Conservation (phyloP, 2,113 vertebrate genomes). For the Synchiropus splendidus region DNA sequence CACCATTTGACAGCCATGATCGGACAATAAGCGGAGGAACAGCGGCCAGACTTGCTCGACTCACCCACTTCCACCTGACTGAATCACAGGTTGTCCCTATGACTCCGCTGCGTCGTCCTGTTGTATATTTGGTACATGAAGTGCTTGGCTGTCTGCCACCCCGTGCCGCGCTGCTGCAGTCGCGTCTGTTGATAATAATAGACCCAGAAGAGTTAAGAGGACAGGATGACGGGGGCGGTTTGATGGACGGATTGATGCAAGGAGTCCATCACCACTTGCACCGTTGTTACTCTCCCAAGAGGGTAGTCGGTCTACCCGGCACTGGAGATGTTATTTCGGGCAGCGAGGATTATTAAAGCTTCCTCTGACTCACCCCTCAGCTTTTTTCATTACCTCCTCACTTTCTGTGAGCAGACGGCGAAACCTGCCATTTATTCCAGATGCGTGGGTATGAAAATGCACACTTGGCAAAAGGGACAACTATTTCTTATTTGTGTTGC, state of each 20-base stretch:
- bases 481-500: too few relatives aligned
- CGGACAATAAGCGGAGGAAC: conserved; percentile 23
- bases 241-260: neutral
- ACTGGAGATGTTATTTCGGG: conserved; percentile 49
- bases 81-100: conserved; percentile 5
- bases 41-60: conserved; percentile 14
- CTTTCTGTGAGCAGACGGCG: conserved; percentile 44
- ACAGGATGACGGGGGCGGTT: neutral
- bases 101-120: conserved; percentile 9
- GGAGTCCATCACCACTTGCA: conserved; percentile 7
- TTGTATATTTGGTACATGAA: conserved; percentile 21
- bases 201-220: conserved; percentile 19
- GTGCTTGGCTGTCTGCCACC: conserved; percentile 25
- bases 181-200: conserved; percentile 40
- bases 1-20: conserved; percentile 27
- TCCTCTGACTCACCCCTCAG: conserved; percentile 48
- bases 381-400: conserved; percentile 54
- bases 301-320: conserved; percentile 11
- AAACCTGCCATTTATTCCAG: conserved; percentile 51
- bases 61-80: conserved; percentile 8
- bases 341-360: conserved; percentile 49
- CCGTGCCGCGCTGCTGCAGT: conserved; percentile 34
- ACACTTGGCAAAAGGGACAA: conserved; percentile 62
- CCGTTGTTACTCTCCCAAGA: conserved; percentile 19
- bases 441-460: conserved; percentile 62